Evolutionary conservation across 2,113 vertebrate species (phyloP), one percentile per base, ranked within the genome.

Genomic region (Eretmochelys imbricata): DNA sequence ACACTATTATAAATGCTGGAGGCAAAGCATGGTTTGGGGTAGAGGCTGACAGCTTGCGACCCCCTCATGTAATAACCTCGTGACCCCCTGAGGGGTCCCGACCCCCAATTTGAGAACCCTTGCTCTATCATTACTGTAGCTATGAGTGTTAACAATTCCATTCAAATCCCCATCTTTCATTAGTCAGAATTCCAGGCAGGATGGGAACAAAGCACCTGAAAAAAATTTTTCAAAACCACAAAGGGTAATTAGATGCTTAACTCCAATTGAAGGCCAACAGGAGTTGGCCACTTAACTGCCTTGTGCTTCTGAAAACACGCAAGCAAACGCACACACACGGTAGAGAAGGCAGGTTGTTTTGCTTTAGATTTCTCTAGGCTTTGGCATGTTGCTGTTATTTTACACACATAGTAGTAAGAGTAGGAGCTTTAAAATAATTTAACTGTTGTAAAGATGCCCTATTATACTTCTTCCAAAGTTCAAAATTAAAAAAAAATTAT

Each of bases 401-500:
- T 72, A 42, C n/a, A 42, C 69, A 62, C 59, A 62, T 7, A 62
- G 27, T 31, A 59, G 59, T 31, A 62, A 31, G 12, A 80, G 42
- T 19, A 87, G 48, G 12, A 90, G 53, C 38, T 93, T 83, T 7
- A 51, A 10, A 84, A 75, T 72, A 10, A 42, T 20, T 72, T 42
- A 62, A 22, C 42, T 72, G 20, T 42, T 42, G 69, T 38, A 42
- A 72, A 22, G n/a, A 10, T 29, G 54, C 50, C 82, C 35, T 80
- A 16, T 49, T 82, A 55, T 38, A 85, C 78, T 90, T 84, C 62
- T 80, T 38, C 35, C 17, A 82, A 82, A 31, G 20, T 3, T 13
- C 24, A 84, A 92, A 92, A 89, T 51, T 42, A 42, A 49, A 49
- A 48, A 48, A 84, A 91, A 92, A 88, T 49, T 83, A n/a, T 90